phyloP scores from a whole-genome alignment of 2,113 vertebrate genomes.

The Sinocyclocheilus anshuiensis region DNA sequence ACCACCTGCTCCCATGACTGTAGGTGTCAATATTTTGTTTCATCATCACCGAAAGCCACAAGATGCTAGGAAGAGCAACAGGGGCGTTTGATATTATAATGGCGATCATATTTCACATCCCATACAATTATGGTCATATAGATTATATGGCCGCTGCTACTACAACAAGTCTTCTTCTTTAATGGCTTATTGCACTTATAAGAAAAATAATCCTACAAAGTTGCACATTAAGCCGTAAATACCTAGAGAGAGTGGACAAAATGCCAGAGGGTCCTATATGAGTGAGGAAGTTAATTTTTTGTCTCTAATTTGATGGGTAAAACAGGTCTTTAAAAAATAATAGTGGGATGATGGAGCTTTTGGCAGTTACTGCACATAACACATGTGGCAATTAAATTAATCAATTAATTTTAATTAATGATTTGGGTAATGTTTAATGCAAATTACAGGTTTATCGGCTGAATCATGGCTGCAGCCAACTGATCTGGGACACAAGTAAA shows the following conservation, averaged over 20 bases:
- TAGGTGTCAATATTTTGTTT: conserved; percentile 6
- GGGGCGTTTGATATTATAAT: conserved; percentile 4
- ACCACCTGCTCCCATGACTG: conserved; percentile 18
- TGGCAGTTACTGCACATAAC: no score
- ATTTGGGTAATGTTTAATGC: no score
- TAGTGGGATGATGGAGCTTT: no score
- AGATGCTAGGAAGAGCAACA: neutral
- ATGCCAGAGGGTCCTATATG: neutral
- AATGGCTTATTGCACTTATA: neutral
- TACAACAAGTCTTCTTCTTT: neutral
- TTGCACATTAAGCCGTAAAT: neutral
- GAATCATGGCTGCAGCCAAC: no score
- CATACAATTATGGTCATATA: neutral
- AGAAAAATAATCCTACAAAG: neutral
- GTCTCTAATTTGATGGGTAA: neutral
- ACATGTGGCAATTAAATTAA: neutral
- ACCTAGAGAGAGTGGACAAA: neutral
- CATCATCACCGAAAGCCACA: neutral
- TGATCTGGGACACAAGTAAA: no score
- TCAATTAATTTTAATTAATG: no score
- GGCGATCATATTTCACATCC: neutral
- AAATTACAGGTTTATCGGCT: no score
- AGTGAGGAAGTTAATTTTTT: neutral
- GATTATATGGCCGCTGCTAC: neutral
- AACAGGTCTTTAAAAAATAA: no score